phyloP scores from a whole-genome alignment of 2,888 invertebrate genomes.

The Diplolepis rosae region DNA sequence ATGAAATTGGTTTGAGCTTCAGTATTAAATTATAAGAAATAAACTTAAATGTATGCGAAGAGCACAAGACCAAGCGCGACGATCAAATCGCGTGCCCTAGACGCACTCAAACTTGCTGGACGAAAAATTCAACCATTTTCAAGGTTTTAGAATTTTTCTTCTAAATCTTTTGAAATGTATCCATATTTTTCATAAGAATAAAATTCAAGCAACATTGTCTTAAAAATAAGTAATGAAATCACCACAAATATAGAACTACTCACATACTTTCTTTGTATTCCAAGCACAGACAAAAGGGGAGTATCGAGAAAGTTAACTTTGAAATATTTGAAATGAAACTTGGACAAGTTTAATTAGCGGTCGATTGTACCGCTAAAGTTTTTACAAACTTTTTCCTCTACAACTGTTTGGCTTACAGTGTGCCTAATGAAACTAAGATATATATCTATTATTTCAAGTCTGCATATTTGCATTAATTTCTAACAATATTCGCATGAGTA shows the following conservation, averaged over 20 bases:
- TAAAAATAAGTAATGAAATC: too few relatives aligned
- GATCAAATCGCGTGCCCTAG: too few relatives aligned
- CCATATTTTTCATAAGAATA: too few relatives aligned
- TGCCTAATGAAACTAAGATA: conserved; percentile 19
- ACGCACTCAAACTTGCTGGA: too few relatives aligned
- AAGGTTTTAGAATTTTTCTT: too few relatives aligned
- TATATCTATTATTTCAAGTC: conserved; percentile 3
- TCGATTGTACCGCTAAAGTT: conserved; percentile 27
- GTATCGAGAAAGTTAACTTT: conserved; percentile 6
- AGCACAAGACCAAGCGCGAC: too few relatives aligned
- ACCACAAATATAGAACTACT: not conserved
- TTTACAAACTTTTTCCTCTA: conserved; percentile 11
- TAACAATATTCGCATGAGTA: conserved; percentile 6
- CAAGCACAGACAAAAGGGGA: not conserved
- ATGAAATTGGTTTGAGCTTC: too few relatives aligned
- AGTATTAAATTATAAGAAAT: too few relatives aligned
- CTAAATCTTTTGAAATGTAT: too few relatives aligned
- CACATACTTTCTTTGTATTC: not conserved
- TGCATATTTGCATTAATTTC: conserved; percentile 10
- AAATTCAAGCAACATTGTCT: too few relatives aligned
- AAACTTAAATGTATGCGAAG: too few relatives aligned
- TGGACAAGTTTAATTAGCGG: conserved; percentile 23
- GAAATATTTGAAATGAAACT: conserved; percentile 26
- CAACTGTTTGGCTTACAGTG: conserved; percentile 11
- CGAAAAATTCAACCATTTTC: too few relatives aligned